Percentiles rank a stretch among this genome's conserved stretches.
Evolutionary conservation across 2,888 invertebrate species (phyloP).

Genomic region (Eudasyphora cyanicolor): DNA sequence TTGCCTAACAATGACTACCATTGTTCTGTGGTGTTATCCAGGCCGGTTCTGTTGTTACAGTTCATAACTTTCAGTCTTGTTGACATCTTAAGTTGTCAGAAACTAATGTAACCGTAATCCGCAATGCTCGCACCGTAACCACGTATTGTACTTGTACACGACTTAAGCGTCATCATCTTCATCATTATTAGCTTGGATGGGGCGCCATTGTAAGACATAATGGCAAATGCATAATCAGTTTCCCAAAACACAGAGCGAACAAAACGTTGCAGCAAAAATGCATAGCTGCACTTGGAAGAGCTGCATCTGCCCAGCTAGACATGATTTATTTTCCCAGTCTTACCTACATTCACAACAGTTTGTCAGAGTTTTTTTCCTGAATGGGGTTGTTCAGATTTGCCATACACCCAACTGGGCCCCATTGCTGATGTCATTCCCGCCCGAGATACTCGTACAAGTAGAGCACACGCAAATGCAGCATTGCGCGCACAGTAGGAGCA

Average conservation of each 20-base stretch:
- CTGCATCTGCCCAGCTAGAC: slow-evolving; percentile 8
- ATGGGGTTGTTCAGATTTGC: no score
- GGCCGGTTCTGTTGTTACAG: slow-evolving; percentile 64
- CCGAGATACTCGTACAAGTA: background rate
- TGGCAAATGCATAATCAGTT: slow-evolving; percentile 64
- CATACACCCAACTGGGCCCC: background rate
- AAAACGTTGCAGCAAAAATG: background rate
- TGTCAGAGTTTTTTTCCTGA: background rate
- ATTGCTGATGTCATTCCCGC: background rate
- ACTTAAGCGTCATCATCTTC: slow-evolving; percentile 68
- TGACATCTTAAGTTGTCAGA: slow-evolving; percentile 70
- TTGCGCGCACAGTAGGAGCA: background rate
- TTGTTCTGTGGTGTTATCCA: slow-evolving; percentile 32
- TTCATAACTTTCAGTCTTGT: slow-evolving; percentile 73
- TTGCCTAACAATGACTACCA: slow-evolving; percentile 45
- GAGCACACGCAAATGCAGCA: slow-evolving; percentile 2
- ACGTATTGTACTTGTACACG: slow-evolving; percentile 61
- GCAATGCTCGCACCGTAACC: slow-evolving; percentile 54
- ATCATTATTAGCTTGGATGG: slow-evolving; percentile 46
- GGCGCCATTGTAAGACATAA: slow-evolving; percentile 62
- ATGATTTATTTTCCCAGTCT: slow-evolving; percentile 15
- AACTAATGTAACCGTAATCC: slow-evolving; percentile 44
- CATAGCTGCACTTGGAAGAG: background rate
- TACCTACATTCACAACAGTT: slow-evolving; percentile 14
- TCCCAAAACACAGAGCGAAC: slow-evolving; percentile 40